Evolutionary conservation across 2,888 invertebrate genomes (phyloP).

Genomic region (Xylota segnis): DNA sequence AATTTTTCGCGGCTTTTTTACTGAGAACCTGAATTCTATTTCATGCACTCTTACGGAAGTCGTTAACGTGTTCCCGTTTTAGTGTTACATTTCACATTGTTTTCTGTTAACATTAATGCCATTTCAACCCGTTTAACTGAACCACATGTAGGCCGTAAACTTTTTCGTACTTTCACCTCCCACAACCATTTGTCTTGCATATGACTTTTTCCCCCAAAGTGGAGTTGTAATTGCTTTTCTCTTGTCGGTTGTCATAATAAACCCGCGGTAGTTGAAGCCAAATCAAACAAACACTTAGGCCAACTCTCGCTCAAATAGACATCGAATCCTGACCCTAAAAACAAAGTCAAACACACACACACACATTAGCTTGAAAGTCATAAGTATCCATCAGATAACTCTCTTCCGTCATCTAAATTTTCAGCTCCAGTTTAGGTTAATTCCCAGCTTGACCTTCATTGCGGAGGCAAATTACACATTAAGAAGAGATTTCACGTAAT

Average conservation of each 20-base stretch:
- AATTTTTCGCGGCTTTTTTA: neutral
- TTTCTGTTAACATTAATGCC: conserved; percentile 10
- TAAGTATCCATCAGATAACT: conserved; percentile 46
- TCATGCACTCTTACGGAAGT: conserved; percentile 35
- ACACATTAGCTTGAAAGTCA: conserved; percentile 9
- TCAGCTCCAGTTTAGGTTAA: conserved; percentile 64
- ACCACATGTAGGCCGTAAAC: neutral
- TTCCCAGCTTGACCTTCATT: conserved; percentile 61
- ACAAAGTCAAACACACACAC: neutral
- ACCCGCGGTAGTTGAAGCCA: conserved; percentile 2
- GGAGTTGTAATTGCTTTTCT: conserved; percentile 37
- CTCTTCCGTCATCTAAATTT: conserved; percentile 44
- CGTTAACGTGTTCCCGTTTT: neutral
- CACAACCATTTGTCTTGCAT: conserved; percentile 33
- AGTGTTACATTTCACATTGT: neutral
- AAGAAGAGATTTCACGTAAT: conserved; percentile 48
- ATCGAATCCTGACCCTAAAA: conserved; percentile 24
- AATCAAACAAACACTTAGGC: neutral
- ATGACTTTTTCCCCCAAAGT: conserved; percentile 7
- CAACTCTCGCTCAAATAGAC: conserved; percentile 19
- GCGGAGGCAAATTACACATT: conserved; percentile 49
- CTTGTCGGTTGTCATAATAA: neutral
- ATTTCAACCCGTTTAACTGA: conserved; percentile 18
- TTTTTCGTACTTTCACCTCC: conserved; percentile 63
- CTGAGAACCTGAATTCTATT: conserved; percentile 1